A percentile compares a stretch with the other conserved stretches of the same genome.
phyloP scores from a whole-genome alignment of 1,140 invertebrate genomes.

The Ips nitidus region DNA sequence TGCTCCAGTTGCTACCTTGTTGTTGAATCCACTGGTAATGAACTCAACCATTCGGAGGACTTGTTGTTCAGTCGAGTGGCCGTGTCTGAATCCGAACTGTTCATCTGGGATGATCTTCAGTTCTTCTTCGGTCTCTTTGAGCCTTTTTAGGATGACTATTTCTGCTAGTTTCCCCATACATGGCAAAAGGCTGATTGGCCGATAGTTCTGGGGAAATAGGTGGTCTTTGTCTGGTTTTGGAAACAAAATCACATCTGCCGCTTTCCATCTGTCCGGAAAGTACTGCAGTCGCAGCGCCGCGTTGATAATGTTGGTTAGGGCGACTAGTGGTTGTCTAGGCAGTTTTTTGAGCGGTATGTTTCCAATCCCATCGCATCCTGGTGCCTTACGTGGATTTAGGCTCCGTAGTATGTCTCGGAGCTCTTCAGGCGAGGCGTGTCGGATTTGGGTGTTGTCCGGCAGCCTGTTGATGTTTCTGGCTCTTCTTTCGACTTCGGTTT shows the following conservation, averaged over 20 bases:
- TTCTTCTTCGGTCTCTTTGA: not conserved
- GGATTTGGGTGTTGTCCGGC: not conserved
- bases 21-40: not conserved
- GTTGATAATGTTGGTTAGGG: too few species aligned
- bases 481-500: not conserved
- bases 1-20: not conserved
- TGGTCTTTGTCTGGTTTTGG: not conserved
- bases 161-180: not conserved
- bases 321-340: not conserved
- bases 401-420: not conserved
- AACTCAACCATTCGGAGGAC: not conserved
- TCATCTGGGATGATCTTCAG: not conserved
- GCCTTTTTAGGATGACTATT: not conserved
- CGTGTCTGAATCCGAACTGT: not conserved
- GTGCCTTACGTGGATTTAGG: constrained; percentile 38
- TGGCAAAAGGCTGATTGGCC: not conserved
- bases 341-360: not conserved
- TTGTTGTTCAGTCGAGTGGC: not conserved
- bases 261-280: not conserved
- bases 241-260: not conserved
- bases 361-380: constrained; percentile 44
- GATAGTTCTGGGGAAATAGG: not conserved
- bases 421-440: not conserved
- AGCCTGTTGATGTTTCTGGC: too few species aligned
- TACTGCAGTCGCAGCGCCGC: not conserved